A percentile compares a stretch with the other conserved stretches of the same genome.
These are phyloP conservation scores for Papilio aristodemus DNA, from an alignment of 1,140 invertebrate species.

Conservation along the genomic window DNA sequence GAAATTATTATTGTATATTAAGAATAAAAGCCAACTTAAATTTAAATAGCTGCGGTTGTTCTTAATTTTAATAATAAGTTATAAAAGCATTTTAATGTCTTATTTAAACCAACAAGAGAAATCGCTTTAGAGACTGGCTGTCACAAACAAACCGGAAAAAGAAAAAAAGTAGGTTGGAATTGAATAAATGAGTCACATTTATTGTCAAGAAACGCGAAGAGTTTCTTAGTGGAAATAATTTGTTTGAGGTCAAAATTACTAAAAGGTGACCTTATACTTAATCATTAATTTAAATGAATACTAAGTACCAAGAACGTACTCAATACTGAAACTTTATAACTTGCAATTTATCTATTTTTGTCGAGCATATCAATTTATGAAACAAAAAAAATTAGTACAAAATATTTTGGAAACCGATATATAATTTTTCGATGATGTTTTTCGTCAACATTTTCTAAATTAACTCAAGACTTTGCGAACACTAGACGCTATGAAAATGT, in stretches of 20 bases:
- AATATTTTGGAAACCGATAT: too few species aligned
- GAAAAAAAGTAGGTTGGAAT: slow-evolving; percentile 7
- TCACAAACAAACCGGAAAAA: not conserved
- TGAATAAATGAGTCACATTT: slow-evolving; percentile 26
- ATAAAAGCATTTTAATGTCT: slow-evolving; percentile 22
- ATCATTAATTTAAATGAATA: too few species aligned
- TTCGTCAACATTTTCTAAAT: too few species aligned
- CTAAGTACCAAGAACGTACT: too few species aligned
- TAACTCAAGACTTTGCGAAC: too few species aligned
- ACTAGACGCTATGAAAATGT: too few species aligned
- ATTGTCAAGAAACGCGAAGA: not conserved
- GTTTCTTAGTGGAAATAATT: not conserved
- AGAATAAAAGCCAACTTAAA: not conserved
- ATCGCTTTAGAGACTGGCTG: slow-evolving; percentile 7
- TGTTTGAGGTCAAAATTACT: not conserved
- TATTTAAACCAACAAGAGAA: slow-evolving; percentile 24
- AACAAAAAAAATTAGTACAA: too few species aligned
- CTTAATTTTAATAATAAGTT: slow-evolving; percentile 1
- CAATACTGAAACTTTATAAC: too few species aligned
- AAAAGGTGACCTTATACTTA: not conserved
- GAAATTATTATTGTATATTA: not conserved
- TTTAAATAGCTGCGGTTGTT: not conserved
- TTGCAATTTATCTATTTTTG: too few species aligned
- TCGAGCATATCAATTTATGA: too few species aligned
- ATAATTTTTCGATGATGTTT: too few species aligned